A percentile compares a stretch with the other conserved stretches of the same genome.
phyloP scores from a whole-genome alignment of 1,140 invertebrate species.

The Apolygus lucorum region DNA sequence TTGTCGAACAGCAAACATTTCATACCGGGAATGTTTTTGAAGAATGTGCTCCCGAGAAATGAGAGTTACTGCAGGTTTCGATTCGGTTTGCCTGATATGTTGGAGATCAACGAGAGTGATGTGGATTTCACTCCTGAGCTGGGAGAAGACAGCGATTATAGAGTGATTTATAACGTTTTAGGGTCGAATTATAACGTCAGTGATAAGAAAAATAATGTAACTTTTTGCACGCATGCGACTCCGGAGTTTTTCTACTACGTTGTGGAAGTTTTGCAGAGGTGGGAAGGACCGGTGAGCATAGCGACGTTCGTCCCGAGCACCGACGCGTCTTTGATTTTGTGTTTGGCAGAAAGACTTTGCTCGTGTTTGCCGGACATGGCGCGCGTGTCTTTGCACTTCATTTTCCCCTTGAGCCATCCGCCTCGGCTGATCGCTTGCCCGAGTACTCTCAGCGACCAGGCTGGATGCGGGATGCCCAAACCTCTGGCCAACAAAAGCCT shows the following conservation, averaged over 20 bases:
- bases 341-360: constrained; percentile 52
- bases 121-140: constrained; percentile 48
- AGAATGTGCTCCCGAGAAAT: constrained; percentile 42
- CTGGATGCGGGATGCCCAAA: constrained; percentile 25
- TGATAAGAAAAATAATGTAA: constrained; percentile 41
- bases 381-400: constrained; percentile 60
- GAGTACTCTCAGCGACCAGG: constrained; percentile 10
- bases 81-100: constrained; percentile 47
- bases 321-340: constrained; percentile 52
- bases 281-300: constrained; percentile 66
- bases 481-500: constrained; percentile 21
- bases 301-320: constrained; percentile 59
- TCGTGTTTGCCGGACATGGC: constrained; percentile 54
- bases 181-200: constrained; percentile 38
- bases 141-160: constrained; percentile 47
- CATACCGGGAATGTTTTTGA: constrained; percentile 32
- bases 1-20: constrained; percentile 18
- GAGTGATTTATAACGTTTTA: constrained; percentile 56
- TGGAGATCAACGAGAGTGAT: constrained; percentile 44
- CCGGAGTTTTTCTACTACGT: constrained; percentile 63
- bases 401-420: constrained; percentile 46
- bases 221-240: constrained; percentile 64
- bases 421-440: constrained; percentile 31
- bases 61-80: constrained; percentile 52
- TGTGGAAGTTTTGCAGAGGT: constrained; percentile 54